A percentile compares a stretch with the other conserved stretches of the same genome.
These are phyloP conservation scores for Cephus sareptanus DNA, from an alignment of 2,888 invertebrate species.

Conservation along the genomic window DNA sequence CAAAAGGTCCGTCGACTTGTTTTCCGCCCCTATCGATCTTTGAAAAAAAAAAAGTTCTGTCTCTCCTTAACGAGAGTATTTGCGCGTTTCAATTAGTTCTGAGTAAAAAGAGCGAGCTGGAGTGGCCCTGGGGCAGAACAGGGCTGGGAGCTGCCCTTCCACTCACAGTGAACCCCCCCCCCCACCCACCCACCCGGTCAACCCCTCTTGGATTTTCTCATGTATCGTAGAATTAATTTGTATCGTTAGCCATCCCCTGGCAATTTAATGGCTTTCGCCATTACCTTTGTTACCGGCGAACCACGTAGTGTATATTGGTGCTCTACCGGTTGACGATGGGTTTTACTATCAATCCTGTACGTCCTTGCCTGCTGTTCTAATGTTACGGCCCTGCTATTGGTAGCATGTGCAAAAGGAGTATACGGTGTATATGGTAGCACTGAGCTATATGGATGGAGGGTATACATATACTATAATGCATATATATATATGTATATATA, in stretches of 20 bases:
- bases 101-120: slow-evolving; percentile 24
- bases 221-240: slow-evolving; percentile 40
- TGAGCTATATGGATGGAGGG: neutral
- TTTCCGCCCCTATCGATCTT: neutral
- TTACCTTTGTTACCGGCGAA: slow-evolving; percentile 4
- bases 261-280: slow-evolving; percentile 6
- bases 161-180: neutral
- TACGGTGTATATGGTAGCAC: neutral
- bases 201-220: slow-evolving; percentile 16
- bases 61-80: slow-evolving; percentile 34
- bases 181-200: neutral
- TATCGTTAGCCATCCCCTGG: slow-evolving; percentile 33
- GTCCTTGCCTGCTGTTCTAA: neutral
- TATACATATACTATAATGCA: neutral
- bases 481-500: too few species aligned
- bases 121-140: neutral
- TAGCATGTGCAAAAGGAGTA: neutral
- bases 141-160: neutral
- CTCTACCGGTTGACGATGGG: neutral
- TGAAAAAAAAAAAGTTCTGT: neutral
- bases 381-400: neutral
- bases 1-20: neutral
- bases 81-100: slow-evolving; percentile 42
- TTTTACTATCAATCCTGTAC: neutral
- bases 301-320: neutral